These are phyloP conservation scores for Ataeniobius toweri DNA, from an alignment of 2,797 vertebrate species.

Conservation along the genomic window DNA sequence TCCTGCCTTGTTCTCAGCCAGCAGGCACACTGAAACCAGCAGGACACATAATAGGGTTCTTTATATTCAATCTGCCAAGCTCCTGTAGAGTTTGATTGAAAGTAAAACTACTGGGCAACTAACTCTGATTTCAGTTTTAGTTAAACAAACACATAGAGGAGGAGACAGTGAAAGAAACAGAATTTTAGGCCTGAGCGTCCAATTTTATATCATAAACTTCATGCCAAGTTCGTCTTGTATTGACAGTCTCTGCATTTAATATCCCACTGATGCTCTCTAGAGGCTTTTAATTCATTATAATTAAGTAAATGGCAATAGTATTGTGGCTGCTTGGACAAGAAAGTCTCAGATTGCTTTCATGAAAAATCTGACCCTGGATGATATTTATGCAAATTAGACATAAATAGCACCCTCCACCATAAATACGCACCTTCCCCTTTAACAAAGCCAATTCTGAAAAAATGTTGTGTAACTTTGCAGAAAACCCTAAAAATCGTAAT, in stretches of 20 bases:
- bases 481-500: background rate
- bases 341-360: background rate
- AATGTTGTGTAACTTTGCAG: too few relatives aligned
- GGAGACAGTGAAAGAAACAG: background rate
- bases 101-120: background rate
- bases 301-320: background rate
- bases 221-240: background rate
- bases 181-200: background rate
- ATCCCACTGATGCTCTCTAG: background rate
- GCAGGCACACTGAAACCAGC: background rate
- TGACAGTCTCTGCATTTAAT: background rate
- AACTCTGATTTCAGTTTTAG: background rate
- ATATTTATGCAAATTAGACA: too few relatives aligned
- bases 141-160: background rate
- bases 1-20: conserved; percentile 43
- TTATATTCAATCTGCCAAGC: background rate
- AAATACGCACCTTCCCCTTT: background rate
- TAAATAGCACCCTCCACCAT: background rate
- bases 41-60: background rate
- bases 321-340: background rate
- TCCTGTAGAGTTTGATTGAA: background rate
- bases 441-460: background rate
- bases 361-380: background rate
- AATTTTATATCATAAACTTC: background rate
- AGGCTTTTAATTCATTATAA: background rate